Percentiles rank a stretch among this genome's conserved stretches.
phyloP scores from a whole-genome alignment of 1,140 invertebrate genomes.

The Scaptomyza hsui region DNA sequence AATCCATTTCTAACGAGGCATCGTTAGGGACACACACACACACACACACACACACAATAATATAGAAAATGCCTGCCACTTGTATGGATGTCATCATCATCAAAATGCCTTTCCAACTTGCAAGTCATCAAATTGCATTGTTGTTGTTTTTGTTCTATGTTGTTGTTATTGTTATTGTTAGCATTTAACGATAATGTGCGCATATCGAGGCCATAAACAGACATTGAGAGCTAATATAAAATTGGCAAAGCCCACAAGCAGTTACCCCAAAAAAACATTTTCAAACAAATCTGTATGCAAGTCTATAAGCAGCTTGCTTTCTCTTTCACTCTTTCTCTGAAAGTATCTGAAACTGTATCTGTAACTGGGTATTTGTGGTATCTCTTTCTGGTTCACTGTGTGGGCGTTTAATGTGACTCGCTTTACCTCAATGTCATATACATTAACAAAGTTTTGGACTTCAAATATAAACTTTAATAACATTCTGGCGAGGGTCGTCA shows the following conservation, averaged over 20 bases:
- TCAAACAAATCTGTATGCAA: conserved; percentile 49
- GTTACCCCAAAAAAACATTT: conserved; percentile 4
- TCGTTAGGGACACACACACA: conserved; percentile 53
- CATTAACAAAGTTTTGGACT: conserved; percentile 48
- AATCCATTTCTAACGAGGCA: conserved; percentile 76
- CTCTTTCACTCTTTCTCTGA: conserved; percentile 11
- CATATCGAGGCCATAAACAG: conserved; percentile 74
- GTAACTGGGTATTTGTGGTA: conserved; percentile 10
- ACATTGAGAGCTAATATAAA: conserved; percentile 56
- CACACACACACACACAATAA: conserved; percentile 16
- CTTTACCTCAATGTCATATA: conserved; percentile 43
- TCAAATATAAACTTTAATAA: conserved; percentile 56
- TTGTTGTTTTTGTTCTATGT: conserved; percentile 33
- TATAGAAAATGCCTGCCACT: conserved; percentile 1
- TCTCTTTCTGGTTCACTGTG: conserved; percentile 12
- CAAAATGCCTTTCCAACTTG: conserved; percentile 62
- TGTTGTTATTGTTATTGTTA: conserved; percentile 46
- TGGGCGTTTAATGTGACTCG: conserved; percentile 58
- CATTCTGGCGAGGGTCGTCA: conserved; percentile 35
- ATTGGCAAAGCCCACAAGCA: conserved; percentile 15
- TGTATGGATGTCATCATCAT: conserved; percentile 60
- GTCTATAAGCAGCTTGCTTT: conserved; percentile 18
- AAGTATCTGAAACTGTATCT: conserved; percentile 26
- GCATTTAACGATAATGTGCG: conserved; percentile 73
- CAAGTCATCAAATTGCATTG: conserved; percentile 75